Evolutionary conservation across 2,888 invertebrate species (phyloP).

Genomic region (Epinotia nisella): DNA sequence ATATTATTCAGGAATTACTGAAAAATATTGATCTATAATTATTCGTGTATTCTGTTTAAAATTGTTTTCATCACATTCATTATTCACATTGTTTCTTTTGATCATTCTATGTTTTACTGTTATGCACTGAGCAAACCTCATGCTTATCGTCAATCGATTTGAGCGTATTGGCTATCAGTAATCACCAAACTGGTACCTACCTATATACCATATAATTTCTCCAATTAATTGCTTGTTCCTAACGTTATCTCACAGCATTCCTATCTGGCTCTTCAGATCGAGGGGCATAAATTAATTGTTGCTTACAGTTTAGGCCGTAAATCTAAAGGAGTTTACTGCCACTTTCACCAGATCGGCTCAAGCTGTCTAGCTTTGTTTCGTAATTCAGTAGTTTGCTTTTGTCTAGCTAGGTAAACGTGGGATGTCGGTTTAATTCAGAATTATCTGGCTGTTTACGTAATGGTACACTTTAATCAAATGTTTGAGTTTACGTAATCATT

Average conservation of each 20-base stretch:
- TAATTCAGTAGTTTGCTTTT: constrained; percentile 22
- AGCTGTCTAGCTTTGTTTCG: constrained; percentile 29
- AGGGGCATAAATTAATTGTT: constrained; percentile 41
- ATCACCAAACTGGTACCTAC: neutral
- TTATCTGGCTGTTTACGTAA: neutral
- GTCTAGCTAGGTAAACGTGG: constrained; percentile 2
- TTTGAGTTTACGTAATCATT: neutral
- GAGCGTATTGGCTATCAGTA: constrained; percentile 15
- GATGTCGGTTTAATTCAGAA: constrained; percentile 6
- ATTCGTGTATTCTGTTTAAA: too few relatives aligned
- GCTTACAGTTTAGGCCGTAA: constrained; percentile 31
- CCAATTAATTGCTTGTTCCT: constrained; percentile 27
- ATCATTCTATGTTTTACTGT: neutral
- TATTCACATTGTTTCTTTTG: neutral
- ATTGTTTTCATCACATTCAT: too few relatives aligned
- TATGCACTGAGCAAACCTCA: neutral
- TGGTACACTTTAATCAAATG: neutral
- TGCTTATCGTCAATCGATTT: neutral
- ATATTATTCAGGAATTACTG: too few relatives aligned
- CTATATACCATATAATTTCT: constrained; percentile 24
- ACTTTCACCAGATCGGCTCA: constrained; percentile 41
- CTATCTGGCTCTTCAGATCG: constrained; percentile 31
- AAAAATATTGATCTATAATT: too few relatives aligned
- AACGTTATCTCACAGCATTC: constrained; percentile 21
- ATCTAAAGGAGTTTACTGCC: constrained; percentile 39